Evolutionary conservation across 2,113 vertebrate genomes (phyloP).

Genomic region (Catharus fuscescens): DNA sequence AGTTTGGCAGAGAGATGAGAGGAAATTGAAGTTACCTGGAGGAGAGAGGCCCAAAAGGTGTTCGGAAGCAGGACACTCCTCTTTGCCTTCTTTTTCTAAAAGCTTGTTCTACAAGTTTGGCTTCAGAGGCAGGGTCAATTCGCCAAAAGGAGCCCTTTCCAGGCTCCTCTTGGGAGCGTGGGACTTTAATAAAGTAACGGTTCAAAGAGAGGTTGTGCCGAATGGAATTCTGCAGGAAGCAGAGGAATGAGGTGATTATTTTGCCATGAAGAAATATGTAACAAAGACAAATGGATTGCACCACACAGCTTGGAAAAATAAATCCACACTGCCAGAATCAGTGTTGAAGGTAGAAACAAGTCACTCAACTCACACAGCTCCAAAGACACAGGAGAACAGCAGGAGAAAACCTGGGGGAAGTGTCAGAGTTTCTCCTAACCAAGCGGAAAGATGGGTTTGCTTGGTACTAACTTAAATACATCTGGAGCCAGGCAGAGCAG

Average conservation of each 20-base stretch:
- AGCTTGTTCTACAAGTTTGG: constrained; percentile 95
- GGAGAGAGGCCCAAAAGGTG: constrained; percentile 95
- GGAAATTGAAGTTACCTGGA: constrained; percentile 81
- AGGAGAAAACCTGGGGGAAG: not conserved
- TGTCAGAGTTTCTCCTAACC: not conserved
- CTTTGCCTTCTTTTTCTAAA: constrained; percentile 96
- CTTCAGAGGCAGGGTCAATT: constrained; percentile 94
- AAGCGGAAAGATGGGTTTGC: not conserved
- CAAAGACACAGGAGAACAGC: not conserved
- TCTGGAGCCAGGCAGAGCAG: not conserved
- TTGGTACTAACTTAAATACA: not conserved
- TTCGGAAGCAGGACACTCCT: constrained; percentile 96
- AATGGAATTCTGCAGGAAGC: constrained; percentile 92
- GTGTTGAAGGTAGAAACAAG: not conserved
- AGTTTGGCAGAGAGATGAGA: not conserved
- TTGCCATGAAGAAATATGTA: not conserved
- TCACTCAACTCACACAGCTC: not conserved
- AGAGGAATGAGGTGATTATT: constrained; percentile 18
- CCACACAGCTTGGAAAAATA: not conserved
- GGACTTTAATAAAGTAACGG: constrained; percentile 99
- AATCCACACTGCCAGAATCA: not conserved
- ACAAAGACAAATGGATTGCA: not conserved
- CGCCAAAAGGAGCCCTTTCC: constrained; percentile 98
- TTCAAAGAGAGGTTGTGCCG: constrained; percentile 98
- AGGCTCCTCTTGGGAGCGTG: constrained; percentile 96